Base-by-base conservation (phyloP, 2,797 vertebrate species). In the Molothrus ater region DNA sequence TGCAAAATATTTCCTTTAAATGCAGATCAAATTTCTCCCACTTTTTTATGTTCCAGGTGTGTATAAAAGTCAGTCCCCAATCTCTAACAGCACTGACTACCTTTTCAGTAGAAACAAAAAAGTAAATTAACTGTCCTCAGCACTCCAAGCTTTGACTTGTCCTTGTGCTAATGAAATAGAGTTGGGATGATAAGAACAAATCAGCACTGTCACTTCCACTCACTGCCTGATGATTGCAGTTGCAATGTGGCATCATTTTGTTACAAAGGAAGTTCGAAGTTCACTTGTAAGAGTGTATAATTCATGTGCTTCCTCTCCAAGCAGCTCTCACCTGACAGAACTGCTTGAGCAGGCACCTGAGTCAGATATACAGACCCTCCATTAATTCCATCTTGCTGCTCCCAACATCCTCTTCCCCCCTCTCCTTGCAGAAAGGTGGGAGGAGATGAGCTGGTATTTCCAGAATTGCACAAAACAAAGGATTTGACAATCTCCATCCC, bases 11-110 rank as follows among this genome's bases (percentile, higher is more conserved):
- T 84, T 82, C 80, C 36, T 79, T 91, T 70, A 94, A 85, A 82
- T 45, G n/a, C 11, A 91, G 64, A 82, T 73, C 56, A 0, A 59
- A 80, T 82, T 86, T 86, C 64, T 91, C 76, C 59, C 40, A 66
- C 38, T n/a, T 94, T 85, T 94, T 92, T 51, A 90, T 59, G 18
- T 51, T 54, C 64, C 51, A 89, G 80, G 75, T 87, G 81, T 80
- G 56, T 34, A 57, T 66, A 82, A 89, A 92, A 34, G 36, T 66
- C 68, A 85, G 66, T 82, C 61, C 17, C 8, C 48, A 66, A 45
- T 68, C 91, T 73, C 11, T 13, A 92, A 57, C 71, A 79, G 71
- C 70, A 88, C 63, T 17, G 63, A 54, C 22, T 76, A 29, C 32
- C 71, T 93, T 81, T 79, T 31, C 64, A 47, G 28, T 51, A 51